phyloP scores from a whole-genome alignment of 2,888 invertebrate species.

The Ophion ventricosus region DNA sequence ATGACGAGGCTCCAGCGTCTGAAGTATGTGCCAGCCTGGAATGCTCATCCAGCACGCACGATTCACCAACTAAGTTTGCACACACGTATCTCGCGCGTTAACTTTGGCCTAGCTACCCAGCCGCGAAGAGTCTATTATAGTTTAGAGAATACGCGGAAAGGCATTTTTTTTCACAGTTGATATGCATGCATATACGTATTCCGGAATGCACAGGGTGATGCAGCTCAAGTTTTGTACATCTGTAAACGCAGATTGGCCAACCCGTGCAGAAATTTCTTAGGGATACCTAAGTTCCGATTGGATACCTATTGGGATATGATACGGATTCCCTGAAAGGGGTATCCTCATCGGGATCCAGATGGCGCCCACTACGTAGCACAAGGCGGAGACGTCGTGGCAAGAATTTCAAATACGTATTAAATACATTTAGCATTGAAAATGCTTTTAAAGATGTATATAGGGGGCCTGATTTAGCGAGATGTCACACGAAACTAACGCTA shows the following conservation, averaged over 20 bases:
- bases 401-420: too few relatives aligned
- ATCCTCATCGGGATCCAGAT: too few relatives aligned
- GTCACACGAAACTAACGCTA: too few relatives aligned
- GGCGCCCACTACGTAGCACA: too few relatives aligned
- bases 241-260: background rate
- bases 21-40: constrained; percentile 33
- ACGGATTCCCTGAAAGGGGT: too few relatives aligned
- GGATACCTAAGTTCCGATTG: too few relatives aligned
- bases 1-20: constrained; percentile 43
- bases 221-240: background rate
- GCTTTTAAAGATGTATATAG: too few relatives aligned
- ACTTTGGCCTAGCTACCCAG: constrained; percentile 18
- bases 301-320: too few relatives aligned
- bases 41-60: constrained; percentile 25
- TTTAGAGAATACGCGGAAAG: constrained; percentile 21
- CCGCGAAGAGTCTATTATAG: constrained; percentile 49
- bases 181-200: background rate
- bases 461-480: too few relatives aligned
- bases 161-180: background rate
- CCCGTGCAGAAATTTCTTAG: too few relatives aligned
- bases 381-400: too few relatives aligned
- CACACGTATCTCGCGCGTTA: background rate
- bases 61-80: constrained; percentile 3
- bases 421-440: too few relatives aligned
- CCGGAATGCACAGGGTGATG: background rate